Evolutionary conservation across 2,888 invertebrate species (phyloP), one percentile per base, ranked within the genome.

Genomic region (Cephus rjabovi): DNA sequence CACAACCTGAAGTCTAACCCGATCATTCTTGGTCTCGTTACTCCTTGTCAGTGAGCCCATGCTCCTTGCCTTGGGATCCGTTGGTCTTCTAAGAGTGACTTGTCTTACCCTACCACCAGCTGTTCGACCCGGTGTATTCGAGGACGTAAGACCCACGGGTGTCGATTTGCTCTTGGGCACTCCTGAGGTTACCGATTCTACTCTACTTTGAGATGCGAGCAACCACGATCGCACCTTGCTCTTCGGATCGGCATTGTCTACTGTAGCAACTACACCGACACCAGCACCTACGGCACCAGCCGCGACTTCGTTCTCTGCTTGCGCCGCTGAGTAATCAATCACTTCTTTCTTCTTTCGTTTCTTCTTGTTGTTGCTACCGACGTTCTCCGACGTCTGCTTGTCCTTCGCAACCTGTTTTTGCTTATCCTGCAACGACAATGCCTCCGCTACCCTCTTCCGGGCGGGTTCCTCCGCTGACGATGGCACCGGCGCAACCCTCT

Each of bases 161-260:
- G 96, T 97, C 1, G 97, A 97, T 90, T 97, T 97, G 56, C 97
- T 97, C 91, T 97, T 97, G 12, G 96, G 95, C 87, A 97, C 93
- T 75, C 91, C 92, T 33, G 93, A 91, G 2, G 93, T 93, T 84
- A 93, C 93, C 76, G 95, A 73, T 23, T 79, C 80, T 56, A 78
- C 81, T 34, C 73, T 34, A 23, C 40, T 73, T 69, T 88, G 96
- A 0, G 96, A 96, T 81, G 96, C 96, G 76, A 97, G 91, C 77
- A 97, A 92, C 97, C 97, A 97, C 85, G 96, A 96, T 86, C 97
- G 96, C n/a, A 97, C 97, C 92, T 97, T 97, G 33, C 95, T 95
- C 81, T 95, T 91, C 87, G 94, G 93, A 88, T 94, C 94, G 0
- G 93, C 86, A 80, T 91, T 91, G 82, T 92, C 92, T 4, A 90